A percentile compares a stretch with the other conserved stretches of the same genome.
These are phyloP conservation scores for Heliocidaris tuberculata DNA, from an alignment of 35 echinoderm and acorn worm species.

Conservation along the genomic window DNA sequence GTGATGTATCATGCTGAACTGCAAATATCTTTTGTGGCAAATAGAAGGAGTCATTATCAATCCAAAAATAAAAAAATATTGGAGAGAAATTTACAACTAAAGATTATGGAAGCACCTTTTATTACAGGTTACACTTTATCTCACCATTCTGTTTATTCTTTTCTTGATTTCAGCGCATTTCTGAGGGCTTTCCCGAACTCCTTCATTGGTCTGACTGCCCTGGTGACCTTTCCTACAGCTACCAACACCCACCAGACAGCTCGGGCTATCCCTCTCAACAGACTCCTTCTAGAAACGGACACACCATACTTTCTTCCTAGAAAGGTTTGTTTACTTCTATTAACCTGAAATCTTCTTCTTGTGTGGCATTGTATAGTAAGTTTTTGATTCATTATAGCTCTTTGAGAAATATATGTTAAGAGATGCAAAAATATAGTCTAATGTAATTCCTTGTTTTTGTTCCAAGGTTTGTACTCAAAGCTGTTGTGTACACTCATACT, in stretches of 20 bases:
- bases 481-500: no score
- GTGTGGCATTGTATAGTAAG: neutral
- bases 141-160: neutral
- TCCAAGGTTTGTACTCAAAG: no score
- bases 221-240: slow-evolving; percentile 82
- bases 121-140: no score
- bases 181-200: slow-evolving; percentile 86
- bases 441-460: no score
- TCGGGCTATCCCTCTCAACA: slow-evolving; percentile 65
- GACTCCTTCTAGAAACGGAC: slow-evolving; percentile 84
- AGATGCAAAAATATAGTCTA: no score
- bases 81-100: no score
- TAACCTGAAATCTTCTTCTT: neutral
- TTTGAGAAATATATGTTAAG: no score
- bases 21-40: no score
- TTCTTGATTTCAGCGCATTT: slow-evolving; percentile 54
- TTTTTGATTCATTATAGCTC: neutral
- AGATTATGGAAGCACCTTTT: no score
- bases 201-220: slow-evolving; percentile 83
- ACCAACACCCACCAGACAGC: slow-evolving; percentile 64
- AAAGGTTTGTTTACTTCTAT: slow-evolving; percentile 47
- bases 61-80: no score
- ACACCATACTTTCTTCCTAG: slow-evolving; percentile 87
- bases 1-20: no score
- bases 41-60: no score